A percentile compares a stretch with the other conserved stretches of the same genome.
Conservation (phyloP, 2,113 vertebrate genomes). For the Scophthalmus maximus region DNA sequence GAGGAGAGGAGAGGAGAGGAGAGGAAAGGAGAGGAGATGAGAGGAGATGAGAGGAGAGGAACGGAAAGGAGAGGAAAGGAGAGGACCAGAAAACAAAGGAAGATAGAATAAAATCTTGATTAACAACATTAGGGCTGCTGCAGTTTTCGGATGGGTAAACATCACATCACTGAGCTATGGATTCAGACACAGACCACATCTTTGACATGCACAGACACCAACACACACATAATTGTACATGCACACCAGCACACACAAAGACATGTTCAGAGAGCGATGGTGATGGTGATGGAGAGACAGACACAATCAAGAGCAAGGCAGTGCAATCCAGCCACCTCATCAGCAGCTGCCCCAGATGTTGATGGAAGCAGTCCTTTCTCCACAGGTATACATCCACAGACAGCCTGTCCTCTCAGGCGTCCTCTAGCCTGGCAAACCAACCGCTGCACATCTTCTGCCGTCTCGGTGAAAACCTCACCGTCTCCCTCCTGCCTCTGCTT, state of each 20-base stretch:
- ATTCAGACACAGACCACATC: slow-evolving; percentile 44
- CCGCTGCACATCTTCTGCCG: slow-evolving; percentile 65
- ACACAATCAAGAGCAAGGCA: slow-evolving; percentile 39
- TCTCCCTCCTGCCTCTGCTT: slow-evolving; percentile 50
- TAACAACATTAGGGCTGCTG: slow-evolving; percentile 22
- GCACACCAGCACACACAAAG: slow-evolving; percentile 46
- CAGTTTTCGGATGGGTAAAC: slow-evolving; percentile 25
- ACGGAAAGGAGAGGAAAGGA: slow-evolving; percentile 1
- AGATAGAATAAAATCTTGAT: slow-evolving; percentile 37
- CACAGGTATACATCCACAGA: slow-evolving; percentile 73
- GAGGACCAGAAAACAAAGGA: slow-evolving; percentile 47
- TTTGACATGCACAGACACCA: slow-evolving; percentile 53
- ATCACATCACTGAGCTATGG: slow-evolving; percentile 32
- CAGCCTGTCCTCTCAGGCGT: slow-evolving; percentile 76
- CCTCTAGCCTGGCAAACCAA: slow-evolving; percentile 71
- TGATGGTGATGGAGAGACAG: slow-evolving; percentile 33
- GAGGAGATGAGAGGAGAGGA: not conserved
- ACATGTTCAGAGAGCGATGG: slow-evolving; percentile 7
- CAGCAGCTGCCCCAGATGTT: slow-evolving; percentile 71
- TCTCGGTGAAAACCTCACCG: slow-evolving; percentile 52
- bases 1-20: slow-evolving; percentile 11
- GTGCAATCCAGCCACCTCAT: slow-evolving; percentile 69
- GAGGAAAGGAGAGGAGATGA: slow-evolving; percentile 14
- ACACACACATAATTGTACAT: slow-evolving; percentile 43
- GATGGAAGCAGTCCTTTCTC: slow-evolving; percentile 54